Base-by-base conservation (phyloP, 2,888 invertebrate genomes). In the Calameuta filiformis region DNA sequence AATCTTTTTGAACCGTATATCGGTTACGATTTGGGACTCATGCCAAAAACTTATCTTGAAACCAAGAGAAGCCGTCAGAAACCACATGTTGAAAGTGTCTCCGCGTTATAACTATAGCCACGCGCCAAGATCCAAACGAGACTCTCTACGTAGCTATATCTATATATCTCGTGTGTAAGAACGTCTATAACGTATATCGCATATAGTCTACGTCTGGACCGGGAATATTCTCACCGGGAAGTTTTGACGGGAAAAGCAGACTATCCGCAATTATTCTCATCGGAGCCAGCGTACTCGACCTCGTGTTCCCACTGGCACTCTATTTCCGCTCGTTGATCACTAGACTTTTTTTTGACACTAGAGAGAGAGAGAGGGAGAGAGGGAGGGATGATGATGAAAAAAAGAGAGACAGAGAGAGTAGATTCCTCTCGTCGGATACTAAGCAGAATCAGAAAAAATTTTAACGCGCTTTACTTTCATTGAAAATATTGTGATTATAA, bases 201-300 rank as follows among this genome's bases (percentile, higher is more conserved):
- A 15, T 56, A 56, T 23, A 56, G 56, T 56, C 23, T 9, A 9
- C 56, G 56, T 56, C 56, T 56, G 56, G 56, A 23, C 56, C 56
- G 23, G 9, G 56, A 23, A 56, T 23, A 56, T 56, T 56, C 56
- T 23, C 56, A 56, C 56, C 56, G 56, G 56, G 56, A 56, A 56
- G 56, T 56, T 56, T 56, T 56, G 56, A 56, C 23, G 23, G 56
- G 56, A 56, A 56, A 56, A 56, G 56, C 56, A 56, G 56, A 56
- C 56, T 56, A 56, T 56, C 56, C 23, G 23, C 56, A 56, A 56
- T 56, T 56, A 56, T 56, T 56, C 56, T 56, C 23, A 56, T 80
- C 80, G 77, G 76, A 69, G 79, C 37, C 37, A 81, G 79, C 34
- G 76, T 76, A 79, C 77, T 31, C 68, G 79, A n/a, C 68, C 77